Evolutionary conservation across 2,113 vertebrate genomes (phyloP), one percentile per base, ranked within the genome.

Genomic region (Oostethus manadensis): DNA sequence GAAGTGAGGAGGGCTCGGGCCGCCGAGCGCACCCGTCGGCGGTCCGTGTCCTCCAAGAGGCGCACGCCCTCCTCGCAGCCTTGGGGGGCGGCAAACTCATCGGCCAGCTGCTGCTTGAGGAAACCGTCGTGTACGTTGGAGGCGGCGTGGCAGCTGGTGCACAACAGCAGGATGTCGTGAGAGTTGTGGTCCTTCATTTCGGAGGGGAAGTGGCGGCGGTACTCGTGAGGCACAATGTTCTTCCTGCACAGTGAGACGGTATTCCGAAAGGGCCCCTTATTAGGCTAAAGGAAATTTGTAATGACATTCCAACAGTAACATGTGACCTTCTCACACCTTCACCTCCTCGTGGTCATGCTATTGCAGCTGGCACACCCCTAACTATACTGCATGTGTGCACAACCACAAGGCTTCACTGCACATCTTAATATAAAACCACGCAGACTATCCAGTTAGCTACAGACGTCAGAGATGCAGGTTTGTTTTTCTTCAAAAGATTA

Each of bases 171-270:
- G 74, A 98, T 94, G 0, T 99, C 97, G 0, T 99, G 97, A 1
- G 95, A 99, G 80, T 95, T 98, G 88, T 99, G 97, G 87, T 98
- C 95, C 80, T 99, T 99, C 94, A 99, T 95, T 85, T 98, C 93
- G 0, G 90, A 84, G 33, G 97, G 97, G 50, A 99, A 99, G 73
- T 98, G 95, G 2, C 93, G 94, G 6, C 97, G 80, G 86, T 99
- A 99, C 69, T 99, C 95, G 0, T 98, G 96, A 0, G 97, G 97
- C 33, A 99, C 93, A 21, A 99, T 88, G 23, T 98, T 99, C 73
- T 99, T 99, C 86, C 96, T 99, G 79, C 1, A 40, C 54, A 6
- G 40, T 2, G 33, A 1, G n/a, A 15, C 15, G 16, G 3, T 15
- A 4, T 4, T 21, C 14, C 1, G 13, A 42, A 38, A 38, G 35